Evolutionary conservation across 2,797 vertebrate genomes (phyloP), one percentile per base, ranked within the genome.

Genomic region (Protosalanx chinensis): DNA sequence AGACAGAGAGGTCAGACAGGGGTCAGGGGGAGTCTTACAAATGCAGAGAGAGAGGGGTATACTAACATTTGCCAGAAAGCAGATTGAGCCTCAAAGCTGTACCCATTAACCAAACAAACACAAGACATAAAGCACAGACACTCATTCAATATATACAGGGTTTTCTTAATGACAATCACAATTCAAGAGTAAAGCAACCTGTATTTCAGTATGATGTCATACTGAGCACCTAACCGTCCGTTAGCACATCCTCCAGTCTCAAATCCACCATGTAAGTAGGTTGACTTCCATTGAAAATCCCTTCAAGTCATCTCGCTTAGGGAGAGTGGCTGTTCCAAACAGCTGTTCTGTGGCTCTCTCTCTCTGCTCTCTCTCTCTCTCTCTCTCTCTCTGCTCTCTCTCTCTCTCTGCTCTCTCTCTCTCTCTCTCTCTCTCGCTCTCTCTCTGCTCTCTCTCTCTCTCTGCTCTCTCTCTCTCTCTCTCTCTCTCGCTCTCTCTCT

Each of bases 241-340:
- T 10, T 41, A 20, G 33, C 37, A 35, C 18, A 41, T 37, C 2
- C 63, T 20, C 63, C 33, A 37, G 5, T 13, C 33, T 58, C 4
- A 8, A 46, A 10, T 23, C 62, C 13, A 37, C 58, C 64, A 73
- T 75, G 65, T 71, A 77, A 74, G 61, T 77, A 72, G 75, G 73
- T 73, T 75, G 70, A 75, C 58, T 77, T 56, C 73, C 70, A 73
- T 73, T 76, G 71, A 78, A 76, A 64, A 62, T 76, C 59, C 72
- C 64, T 76, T 46, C 72, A 69, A 77, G 68, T 72, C 66, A 70
- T 70, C 73, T 82, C 76, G 78, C 81, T 74, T 41, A 78, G 73
- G 71, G 30, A 67, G 71, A 71, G 23, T 57, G 64, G 23, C 67
- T 64, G 72, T 72, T 75, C 74, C 46, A 71, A 74, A 68, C 76